These are phyloP conservation scores for Triplophysa rosa DNA, from an alignment of 2,113 vertebrate genomes.

Conservation along the genomic window DNA sequence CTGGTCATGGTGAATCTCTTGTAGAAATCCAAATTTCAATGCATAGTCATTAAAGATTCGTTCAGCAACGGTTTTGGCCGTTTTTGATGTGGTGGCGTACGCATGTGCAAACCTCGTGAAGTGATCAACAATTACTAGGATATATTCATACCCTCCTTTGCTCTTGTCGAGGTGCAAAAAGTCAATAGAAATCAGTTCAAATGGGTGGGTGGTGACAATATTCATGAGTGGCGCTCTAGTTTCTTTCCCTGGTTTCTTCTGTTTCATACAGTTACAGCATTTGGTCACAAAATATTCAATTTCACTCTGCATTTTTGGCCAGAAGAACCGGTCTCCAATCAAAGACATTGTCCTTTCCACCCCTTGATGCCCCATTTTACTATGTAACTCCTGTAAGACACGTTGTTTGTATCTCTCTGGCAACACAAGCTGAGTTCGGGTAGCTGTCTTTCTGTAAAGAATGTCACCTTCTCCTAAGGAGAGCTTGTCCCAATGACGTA, in stretches of 20 bases:
- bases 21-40: neutral
- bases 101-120: neutral
- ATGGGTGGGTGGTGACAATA: neutral
- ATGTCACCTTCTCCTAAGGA: too few species aligned
- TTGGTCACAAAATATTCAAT: neutral
- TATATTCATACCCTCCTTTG: constrained; percentile 6
- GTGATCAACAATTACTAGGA: constrained; percentile 8
- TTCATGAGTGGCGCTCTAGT: neutral
- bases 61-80: neutral
- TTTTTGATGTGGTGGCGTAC: neutral
- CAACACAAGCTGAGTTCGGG: too few species aligned
- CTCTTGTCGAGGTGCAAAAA: neutral
- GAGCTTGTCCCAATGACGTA: too few species aligned
- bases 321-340: constrained; percentile 30
- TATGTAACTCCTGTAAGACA: too few species aligned
- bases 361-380: too few species aligned
- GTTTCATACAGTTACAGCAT: neutral
- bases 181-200: neutral
- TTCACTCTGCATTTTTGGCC: constrained; percentile 14
- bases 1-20: too few species aligned
- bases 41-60: neutral
- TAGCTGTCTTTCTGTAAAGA: too few species aligned
- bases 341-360: neutral
- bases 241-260: neutral
- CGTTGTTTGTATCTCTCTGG: too few species aligned